These are phyloP conservation scores for Anarsia innoxiella DNA, from an alignment of 2,888 invertebrate genomes.

Conservation along the genomic window DNA sequence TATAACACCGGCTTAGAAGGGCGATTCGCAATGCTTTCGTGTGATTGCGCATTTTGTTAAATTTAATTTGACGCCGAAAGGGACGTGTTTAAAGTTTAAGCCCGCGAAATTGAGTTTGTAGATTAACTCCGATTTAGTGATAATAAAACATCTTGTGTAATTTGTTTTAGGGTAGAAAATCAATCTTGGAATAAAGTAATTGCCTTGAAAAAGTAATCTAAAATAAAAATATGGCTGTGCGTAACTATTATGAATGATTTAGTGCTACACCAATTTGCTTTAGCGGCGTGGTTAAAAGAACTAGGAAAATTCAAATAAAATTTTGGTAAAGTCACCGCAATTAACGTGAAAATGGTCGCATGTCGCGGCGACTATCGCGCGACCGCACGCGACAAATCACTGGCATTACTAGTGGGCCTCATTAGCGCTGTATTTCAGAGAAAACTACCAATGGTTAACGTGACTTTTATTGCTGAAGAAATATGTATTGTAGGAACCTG, in stretches of 20 bases:
- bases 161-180: too few relatives aligned
- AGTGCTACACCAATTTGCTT: conserved; percentile 4
- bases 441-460: conserved; percentile 26
- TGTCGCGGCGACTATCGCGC: conserved; percentile 24
- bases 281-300: conserved; percentile 10
- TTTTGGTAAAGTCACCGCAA: conserved; percentile 28
- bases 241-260: too few relatives aligned
- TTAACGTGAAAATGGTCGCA: conserved; percentile 31
- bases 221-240: too few relatives aligned
- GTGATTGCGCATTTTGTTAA: conserved; percentile 43
- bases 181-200: too few relatives aligned
- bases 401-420: conserved; percentile 46
- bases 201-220: too few relatives aligned
- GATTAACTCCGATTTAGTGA: conserved; percentile 3
- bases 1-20: conserved; percentile 30
- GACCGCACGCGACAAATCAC: conserved; percentile 54
- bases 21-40: conserved; percentile 49
- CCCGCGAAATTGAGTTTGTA: conserved; percentile 1
- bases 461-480: conserved; percentile 18
- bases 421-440: conserved; percentile 52
- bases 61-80: conserved; percentile 35
- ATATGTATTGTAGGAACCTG: too few relatives aligned
- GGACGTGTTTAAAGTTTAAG: conserved; percentile 4
- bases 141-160: too few relatives aligned
- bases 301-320: conserved; percentile 30